phyloP scores from a whole-genome alignment of 2,888 invertebrate genomes.

The Patella pellucida region DNA sequence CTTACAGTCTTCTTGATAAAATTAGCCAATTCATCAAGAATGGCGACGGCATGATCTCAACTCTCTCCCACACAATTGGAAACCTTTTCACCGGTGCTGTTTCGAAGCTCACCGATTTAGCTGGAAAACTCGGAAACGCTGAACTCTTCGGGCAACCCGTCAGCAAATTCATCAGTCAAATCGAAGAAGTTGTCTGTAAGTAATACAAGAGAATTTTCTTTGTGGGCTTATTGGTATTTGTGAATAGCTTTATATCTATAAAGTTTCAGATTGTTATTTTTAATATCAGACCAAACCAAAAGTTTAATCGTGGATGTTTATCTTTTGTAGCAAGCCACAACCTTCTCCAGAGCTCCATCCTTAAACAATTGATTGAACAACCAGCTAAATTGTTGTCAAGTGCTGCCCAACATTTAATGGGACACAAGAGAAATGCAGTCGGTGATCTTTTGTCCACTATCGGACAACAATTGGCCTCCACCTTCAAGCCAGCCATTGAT shows the following conservation, averaged over 20 bases:
- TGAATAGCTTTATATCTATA: too few species aligned
- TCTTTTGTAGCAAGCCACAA: constrained; percentile 18
- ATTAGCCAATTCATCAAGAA: constrained; percentile 10
- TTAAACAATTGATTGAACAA: constrained; percentile 10
- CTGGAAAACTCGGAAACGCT: neutral
- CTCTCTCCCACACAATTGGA: constrained; percentile 12
- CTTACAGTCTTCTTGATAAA: neutral
- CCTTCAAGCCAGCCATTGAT: constrained; percentile 15
- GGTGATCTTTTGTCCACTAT: constrained; percentile 6
- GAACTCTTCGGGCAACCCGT: neutral
- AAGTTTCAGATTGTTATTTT: too few species aligned
- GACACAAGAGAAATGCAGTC: constrained; percentile 12
- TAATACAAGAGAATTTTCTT: neutral
- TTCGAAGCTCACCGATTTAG: constrained; percentile 2
- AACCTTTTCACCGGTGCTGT: constrained; percentile 19
- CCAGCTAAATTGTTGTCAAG: constrained; percentile 12
- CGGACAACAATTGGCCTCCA: neutral
- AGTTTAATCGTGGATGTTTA: neutral
- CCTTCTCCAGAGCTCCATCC: constrained; percentile 6
- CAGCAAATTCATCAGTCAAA: constrained; percentile 5
- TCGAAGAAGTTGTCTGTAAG: constrained; percentile 19
- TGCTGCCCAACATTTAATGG: constrained; percentile 1
- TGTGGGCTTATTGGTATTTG: too few species aligned
- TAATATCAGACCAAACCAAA: too few species aligned
- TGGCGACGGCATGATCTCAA: constrained; percentile 5